Conservation (phyloP, 1,140 invertebrate genomes). For the Triops cancriformis region DNA sequence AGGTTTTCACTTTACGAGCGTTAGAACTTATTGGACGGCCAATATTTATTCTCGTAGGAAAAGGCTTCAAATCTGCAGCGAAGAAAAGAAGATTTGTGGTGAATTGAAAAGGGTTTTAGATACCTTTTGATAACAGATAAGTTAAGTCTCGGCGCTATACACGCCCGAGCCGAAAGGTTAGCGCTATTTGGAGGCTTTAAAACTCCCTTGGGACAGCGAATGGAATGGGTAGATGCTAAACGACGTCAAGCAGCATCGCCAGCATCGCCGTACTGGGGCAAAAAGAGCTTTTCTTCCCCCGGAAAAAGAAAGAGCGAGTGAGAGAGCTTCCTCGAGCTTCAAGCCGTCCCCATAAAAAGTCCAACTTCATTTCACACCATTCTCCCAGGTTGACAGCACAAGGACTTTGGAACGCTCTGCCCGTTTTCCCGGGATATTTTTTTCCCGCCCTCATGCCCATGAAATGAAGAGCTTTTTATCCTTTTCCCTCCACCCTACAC, state of each 20-base stretch:
- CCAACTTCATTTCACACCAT: slow-evolving; percentile 13
- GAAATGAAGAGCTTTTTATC: slow-evolving; percentile 1
- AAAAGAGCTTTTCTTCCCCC: neutral
- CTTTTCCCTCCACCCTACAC: too few species aligned
- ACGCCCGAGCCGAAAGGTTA: neutral
- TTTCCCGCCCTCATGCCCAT: neutral
- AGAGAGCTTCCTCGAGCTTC: neutral
- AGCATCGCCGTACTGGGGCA: neutral
- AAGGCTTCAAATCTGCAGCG: neutral
- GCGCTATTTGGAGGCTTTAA: neutral
- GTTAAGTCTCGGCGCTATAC: neutral
- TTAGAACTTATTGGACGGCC: neutral
- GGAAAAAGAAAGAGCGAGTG: too few species aligned
- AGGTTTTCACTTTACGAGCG: too few species aligned
- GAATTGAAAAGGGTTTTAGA: slow-evolving; percentile 8
- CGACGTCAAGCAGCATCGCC: slow-evolving; percentile 1
- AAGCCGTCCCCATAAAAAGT: slow-evolving; percentile 2
- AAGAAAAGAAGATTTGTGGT: neutral
- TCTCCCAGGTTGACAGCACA: slow-evolving; percentile 12
- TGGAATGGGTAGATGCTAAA: slow-evolving; percentile 9
- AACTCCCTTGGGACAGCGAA: neutral
- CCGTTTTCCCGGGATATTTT: neutral
- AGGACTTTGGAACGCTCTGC: neutral
- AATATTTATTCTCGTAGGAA: neutral
- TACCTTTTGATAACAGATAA: neutral